Evolutionary conservation across 1,140 invertebrate species (phyloP), one percentile per base, ranked within the genome.

Genomic region (Pararge aegeria): DNA sequence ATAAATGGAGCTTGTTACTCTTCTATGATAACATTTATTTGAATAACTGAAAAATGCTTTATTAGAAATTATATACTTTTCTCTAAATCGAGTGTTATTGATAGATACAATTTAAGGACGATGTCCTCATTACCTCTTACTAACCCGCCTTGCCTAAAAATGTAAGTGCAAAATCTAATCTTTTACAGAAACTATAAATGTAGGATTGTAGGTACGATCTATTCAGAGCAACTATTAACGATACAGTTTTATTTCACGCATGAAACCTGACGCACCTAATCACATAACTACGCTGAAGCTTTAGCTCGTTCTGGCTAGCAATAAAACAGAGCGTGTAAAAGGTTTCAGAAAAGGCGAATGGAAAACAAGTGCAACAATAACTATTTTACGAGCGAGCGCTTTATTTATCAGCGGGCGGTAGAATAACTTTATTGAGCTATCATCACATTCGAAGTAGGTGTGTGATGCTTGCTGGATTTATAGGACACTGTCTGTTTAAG

Each of bases 341-440:
- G 38, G 13, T 42, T 42, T 42, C 42, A 49, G 40, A 57, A 48
- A 12, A 54, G 51, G 51, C 52, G 40, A 64, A 66, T 60, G 44
- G 50, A 55, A 64, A 58, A 66, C 48, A 51, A 62, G 54, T 64
- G 59, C 55, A 38, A 55, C 59, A 69, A 76, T 76, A 70, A 62
- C 56, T 40, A 64, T 53, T 77, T 84, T 81, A 83, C 62, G 73
- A 71, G 21, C 56, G 42, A 71, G 59, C 72, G 68, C 63, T 75
- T 74, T 76, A 80, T 78, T 76, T 76, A 76, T 68, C 81, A 76
- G 73, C 75, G 70, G 79, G 81, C 62, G 79, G 75, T 64, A 67
- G 68, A 80, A 80, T 71, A 73, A 76, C 72, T 81, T 84, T 84
- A 84, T 80, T 80, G 67, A 69, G 57, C 63, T 34, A 75, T 81